phyloP scores from a whole-genome alignment of 2,888 invertebrate genomes.

The Macrosoma leucophasiata region DNA sequence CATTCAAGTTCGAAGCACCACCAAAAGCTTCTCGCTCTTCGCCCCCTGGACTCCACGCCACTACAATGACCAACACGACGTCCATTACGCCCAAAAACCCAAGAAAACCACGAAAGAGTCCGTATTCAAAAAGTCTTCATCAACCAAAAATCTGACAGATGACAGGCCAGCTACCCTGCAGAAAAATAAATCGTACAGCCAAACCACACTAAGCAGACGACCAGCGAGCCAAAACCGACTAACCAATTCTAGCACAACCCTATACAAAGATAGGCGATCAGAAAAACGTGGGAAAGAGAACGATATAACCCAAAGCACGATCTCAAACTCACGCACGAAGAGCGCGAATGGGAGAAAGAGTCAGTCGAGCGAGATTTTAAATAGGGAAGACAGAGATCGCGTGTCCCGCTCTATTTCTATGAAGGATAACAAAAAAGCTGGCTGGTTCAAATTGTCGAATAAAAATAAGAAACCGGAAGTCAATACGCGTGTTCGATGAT shows the following conservation, averaged over 20 bases:
- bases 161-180: conserved; percentile 53
- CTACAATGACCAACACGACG: conserved; percentile 83
- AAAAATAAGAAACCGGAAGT: conserved; percentile 62
- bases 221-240: conserved; percentile 46
- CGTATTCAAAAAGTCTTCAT: conserved; percentile 59
- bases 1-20: conserved; percentile 82
- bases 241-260: conserved; percentile 56
- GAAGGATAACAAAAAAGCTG: conserved; percentile 83
- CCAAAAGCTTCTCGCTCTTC: conserved; percentile 87
- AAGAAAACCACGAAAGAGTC: conserved; percentile 49
- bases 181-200: conserved; percentile 67
- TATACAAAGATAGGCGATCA: conserved; percentile 68
- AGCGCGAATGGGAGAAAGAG: conserved; percentile 61
- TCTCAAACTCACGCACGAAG: conserved; percentile 70
- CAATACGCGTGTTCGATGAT: conserved; percentile 59
- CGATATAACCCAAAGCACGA: conserved; percentile 35
- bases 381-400: conserved; percentile 64
- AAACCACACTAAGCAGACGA: conserved; percentile 53
- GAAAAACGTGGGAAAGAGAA: conserved; percentile 49
- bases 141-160: conserved; percentile 50
- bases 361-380: conserved; percentile 79
- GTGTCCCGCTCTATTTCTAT: conserved; percentile 81
- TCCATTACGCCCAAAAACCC: conserved; percentile 84
- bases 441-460: conserved; percentile 81
- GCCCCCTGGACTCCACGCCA: conserved; percentile 90